These are phyloP conservation scores for Rhingia rostrata DNA, from an alignment of 2,888 invertebrate species.

Conservation along the genomic window DNA sequence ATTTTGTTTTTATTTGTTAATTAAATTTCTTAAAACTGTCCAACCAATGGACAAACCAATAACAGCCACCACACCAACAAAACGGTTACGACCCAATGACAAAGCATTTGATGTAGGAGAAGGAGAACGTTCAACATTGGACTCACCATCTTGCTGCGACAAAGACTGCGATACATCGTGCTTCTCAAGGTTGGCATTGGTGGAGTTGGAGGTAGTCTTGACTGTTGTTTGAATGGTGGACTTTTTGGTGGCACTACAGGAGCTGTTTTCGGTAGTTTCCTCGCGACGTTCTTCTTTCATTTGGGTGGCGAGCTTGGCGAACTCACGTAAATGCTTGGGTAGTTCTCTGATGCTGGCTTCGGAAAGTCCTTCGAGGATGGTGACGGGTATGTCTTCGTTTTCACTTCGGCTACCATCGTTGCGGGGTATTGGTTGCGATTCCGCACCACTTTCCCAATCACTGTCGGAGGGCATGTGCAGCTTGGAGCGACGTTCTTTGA, in stretches of 20 bases:
- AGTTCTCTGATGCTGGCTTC: slow-evolving; percentile 86
- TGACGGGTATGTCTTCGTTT: slow-evolving; percentile 83
- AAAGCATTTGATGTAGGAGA: slow-evolving; percentile 65
- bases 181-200: slow-evolving; percentile 25
- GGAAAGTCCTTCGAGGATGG: slow-evolving; percentile 87
- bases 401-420: slow-evolving; percentile 76
- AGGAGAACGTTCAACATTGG: slow-evolving; percentile 75
- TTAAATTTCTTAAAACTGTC: slow-evolving; percentile 78
- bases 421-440: slow-evolving; percentile 82
- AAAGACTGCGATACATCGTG: slow-evolving; percentile 41
- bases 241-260: slow-evolving; percentile 80
- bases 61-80: slow-evolving; percentile 80
- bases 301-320: slow-evolving; percentile 85
- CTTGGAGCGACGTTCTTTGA: slow-evolving; percentile 88
- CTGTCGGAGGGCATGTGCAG: slow-evolving; percentile 87
- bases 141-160: slow-evolving; percentile 84
- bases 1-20: slow-evolving; percentile 76
- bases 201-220: slow-evolving; percentile 75
- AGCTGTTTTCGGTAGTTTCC: slow-evolving; percentile 77
- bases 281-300: slow-evolving; percentile 78
- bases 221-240: slow-evolving; percentile 80
- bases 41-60: slow-evolving; percentile 80
- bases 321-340: slow-evolving; percentile 91
- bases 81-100: slow-evolving; percentile 82
- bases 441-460: slow-evolving; percentile 86